Base-by-base conservation (phyloP, 1,140 invertebrate species). In the Bombus picipes region DNA sequence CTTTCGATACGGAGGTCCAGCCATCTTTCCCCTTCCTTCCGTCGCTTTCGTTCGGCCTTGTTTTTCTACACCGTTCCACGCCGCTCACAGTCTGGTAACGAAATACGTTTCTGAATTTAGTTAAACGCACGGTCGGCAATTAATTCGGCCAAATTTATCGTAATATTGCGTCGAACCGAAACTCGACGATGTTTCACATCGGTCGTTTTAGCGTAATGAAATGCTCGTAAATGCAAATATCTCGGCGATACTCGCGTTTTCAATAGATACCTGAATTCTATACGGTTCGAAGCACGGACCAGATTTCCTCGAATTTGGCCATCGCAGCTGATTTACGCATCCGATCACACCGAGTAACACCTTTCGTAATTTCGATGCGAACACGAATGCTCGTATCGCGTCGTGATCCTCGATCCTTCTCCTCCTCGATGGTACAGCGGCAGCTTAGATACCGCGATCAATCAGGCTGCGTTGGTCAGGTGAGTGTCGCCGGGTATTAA, bases 101-200 rank as follows among this genome's bases (percentile, higher is more conserved):
- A 68, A 74, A 85, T 81, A 74, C 83, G 78, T 66, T 62, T 39
- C 59, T 57, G 70, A 80, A 74, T 81, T 81, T 81, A 73, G 77
- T 81, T 81, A 66, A 85, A 81, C 78, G 83, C 68, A 39, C n/a
- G 59, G 25, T 28, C 71, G 77, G 68, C 71, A 85, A 81, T 85
- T 85, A 81, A 85, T 85, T 85, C 71, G 71, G 59, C 70, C 71
- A 59, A 85, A 81, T 85, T 81, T 81, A 84, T 84, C 76, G 83
- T 72, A 84, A 84, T 84, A 84, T 84, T 62, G 83, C 75, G 53
- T 15, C 83, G 68, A 47, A 12, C 59, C 66, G 82, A 79, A 79
- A 62, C 47, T 66, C 82, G 75, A 47, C 59, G 73, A 79, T 84
- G 76, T 79, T 84, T 66, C 75, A 53, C 53, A 9, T 72, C 66